These are phyloP conservation scores for Porphyrio hochstetteri DNA, from an alignment of 2,113 vertebrate genomes.

Conservation along the genomic window DNA sequence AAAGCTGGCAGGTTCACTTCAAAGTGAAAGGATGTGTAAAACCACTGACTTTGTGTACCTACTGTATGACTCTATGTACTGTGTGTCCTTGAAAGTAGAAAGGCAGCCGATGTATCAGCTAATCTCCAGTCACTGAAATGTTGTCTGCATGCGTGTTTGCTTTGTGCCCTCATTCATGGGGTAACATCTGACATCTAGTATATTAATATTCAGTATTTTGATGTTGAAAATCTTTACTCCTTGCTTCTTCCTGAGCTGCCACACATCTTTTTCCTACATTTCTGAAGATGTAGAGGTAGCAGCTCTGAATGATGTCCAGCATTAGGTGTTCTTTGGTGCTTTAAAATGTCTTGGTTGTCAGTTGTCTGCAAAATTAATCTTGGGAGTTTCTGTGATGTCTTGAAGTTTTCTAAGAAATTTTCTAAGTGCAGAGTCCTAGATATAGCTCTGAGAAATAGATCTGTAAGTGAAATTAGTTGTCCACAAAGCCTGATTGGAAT, in stretches of 20 bases:
- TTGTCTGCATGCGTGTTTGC: background rate
- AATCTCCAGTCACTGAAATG: background rate
- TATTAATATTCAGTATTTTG: background rate
- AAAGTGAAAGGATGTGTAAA: background rate
- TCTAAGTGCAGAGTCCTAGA: background rate
- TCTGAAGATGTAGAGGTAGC: background rate
- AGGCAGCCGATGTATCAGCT: background rate
- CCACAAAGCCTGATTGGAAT: slow-evolving; percentile 8
- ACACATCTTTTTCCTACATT: background rate
- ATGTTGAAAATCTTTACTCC: background rate
- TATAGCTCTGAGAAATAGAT: background rate
- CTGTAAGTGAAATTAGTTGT: background rate
- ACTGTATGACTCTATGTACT: background rate
- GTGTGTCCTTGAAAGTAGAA: background rate
- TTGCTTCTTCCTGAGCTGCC: background rate
- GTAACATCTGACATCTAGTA: background rate
- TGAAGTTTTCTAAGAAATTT: background rate
- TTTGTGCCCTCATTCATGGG: background rate
- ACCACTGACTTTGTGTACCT: background rate
- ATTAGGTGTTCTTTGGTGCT: background rate
- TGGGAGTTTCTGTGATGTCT: background rate
- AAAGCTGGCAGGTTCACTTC: background rate
- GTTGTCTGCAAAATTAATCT: background rate
- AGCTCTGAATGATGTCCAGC: background rate
- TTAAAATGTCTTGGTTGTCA: background rate